Conservation (phyloP, 2,113 vertebrate species). For the Serinus canaria region DNA sequence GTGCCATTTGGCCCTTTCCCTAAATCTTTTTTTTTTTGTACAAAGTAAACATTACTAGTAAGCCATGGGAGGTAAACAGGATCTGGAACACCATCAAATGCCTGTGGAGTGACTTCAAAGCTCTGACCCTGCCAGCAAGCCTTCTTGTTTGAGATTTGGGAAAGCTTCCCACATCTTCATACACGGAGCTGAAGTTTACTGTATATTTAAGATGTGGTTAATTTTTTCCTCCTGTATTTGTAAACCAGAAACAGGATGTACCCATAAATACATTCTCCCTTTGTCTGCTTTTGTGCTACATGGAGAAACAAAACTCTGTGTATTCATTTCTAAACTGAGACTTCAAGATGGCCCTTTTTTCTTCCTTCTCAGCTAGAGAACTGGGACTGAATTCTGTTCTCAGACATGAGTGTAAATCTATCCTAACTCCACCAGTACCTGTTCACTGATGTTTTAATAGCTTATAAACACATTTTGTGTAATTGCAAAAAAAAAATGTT, state of each 20-base stretch:
- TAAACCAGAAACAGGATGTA: neutral
- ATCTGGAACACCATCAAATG: neutral
- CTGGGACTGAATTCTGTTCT: neutral
- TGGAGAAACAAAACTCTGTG: neutral
- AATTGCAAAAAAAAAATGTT: neutral
- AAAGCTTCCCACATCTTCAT: neutral
- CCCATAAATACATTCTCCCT: neutral
- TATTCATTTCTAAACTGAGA: neutral
- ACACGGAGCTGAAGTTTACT: neutral
- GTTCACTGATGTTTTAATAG: neutral
- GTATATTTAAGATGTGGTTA: fast-evolving
- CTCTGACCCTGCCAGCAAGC: neutral
- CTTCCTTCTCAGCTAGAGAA: neutral
- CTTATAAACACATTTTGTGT: neutral
- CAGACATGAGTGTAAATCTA: neutral
- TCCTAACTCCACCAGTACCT: neutral
- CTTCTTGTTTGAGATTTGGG: neutral
- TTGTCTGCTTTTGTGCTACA: neutral
- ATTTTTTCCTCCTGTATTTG: neutral
- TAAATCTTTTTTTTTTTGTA: neutral
- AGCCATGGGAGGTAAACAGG: neutral
- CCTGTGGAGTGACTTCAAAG: neutral
- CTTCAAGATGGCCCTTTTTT: neutral
- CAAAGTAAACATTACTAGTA: neutral
- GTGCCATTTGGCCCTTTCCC: neutral